Evolutionary conservation across 1,140 invertebrate species (phyloP), one percentile per base, ranked within the genome.

Genomic region (Trialeurodes vaporariorum): DNA sequence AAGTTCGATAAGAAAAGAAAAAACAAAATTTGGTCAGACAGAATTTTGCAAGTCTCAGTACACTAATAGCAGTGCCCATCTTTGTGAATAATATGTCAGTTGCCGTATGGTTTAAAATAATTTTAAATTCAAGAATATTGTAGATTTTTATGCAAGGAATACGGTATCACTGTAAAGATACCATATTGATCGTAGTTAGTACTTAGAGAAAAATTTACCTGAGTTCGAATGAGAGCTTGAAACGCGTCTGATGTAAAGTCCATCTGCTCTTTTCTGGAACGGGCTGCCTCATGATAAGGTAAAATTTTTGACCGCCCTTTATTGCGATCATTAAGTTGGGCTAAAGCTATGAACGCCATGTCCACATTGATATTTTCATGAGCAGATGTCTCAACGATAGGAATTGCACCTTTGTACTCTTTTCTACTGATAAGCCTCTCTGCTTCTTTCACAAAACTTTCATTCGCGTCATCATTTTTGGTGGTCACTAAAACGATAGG

Each of bases 331-430:
- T 97, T 88, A 77, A 96, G 85, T 79, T 98, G 94, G 25, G 94
- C 94, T 27, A 98, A 78, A 61, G 93, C 83, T 74, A 98, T 85
- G 79, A 98, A 98, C 11, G 95, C 92, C 69, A 92, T 80, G 76
- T 98, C 96, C 22, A 98, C 91, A 79, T 98, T 99, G 62, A 98
- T 93, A 78, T 96, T 98, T 75, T 97, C 92, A 75, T 98, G 94
- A 11, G 95, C 89, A 17, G 94, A 98, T 0, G 94, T 96, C 82
- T 98, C 96, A 40, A 98, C 87, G 60, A 98, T 80, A 0, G 91
- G 87, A 72, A 98, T 92, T 70, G 84, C 82, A 68, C 87, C 87
- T 76, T 94, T 95, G 75, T 94, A 96, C 78, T 98, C 95, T 78
- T 96, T 96, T 26, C 93, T 83, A 75, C 88, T 87, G 0, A 94